phyloP scores from a whole-genome alignment of 2,888 invertebrate genomes.

The Zygogramma bicolorata region DNA sequence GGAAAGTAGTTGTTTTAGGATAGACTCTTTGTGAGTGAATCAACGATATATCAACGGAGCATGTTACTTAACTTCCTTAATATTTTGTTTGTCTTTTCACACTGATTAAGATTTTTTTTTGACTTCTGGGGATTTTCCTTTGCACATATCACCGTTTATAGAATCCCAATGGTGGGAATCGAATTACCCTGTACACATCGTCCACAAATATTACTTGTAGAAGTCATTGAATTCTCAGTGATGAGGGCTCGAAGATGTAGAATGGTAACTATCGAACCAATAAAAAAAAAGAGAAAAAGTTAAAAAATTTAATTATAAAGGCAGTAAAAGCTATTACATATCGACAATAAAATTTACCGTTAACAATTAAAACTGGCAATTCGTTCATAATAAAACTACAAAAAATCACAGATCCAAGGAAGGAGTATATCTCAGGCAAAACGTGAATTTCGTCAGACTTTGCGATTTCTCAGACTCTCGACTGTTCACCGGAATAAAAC shows the following conservation, averaged over 20 bases:
- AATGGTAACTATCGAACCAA: neutral
- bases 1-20: too few relatives aligned
- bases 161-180: too few relatives aligned
- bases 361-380: neutral
- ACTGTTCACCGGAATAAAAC: too few relatives aligned
- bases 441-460: neutral
- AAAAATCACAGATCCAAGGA: constrained; percentile 1
- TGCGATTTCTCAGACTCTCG: neutral
- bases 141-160: too few relatives aligned
- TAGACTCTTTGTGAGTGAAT: too few relatives aligned
- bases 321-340: neutral
- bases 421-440: neutral
- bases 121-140: too few relatives aligned
- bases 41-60: too few relatives aligned
- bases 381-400: neutral
- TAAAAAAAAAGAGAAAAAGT: neutral
- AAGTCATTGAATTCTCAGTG: neutral
- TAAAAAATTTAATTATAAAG: constrained; percentile 8
- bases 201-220: neutral
- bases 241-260: neutral
- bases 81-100: too few relatives aligned
- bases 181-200: too few relatives aligned
- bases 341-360: neutral
- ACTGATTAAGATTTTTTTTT: too few relatives aligned
- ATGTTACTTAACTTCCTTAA: too few relatives aligned